Evolutionary conservation across 2,888 invertebrate species (phyloP), one percentile per base, ranked within the genome.

Genomic region (Hypolimnas misippus): DNA sequence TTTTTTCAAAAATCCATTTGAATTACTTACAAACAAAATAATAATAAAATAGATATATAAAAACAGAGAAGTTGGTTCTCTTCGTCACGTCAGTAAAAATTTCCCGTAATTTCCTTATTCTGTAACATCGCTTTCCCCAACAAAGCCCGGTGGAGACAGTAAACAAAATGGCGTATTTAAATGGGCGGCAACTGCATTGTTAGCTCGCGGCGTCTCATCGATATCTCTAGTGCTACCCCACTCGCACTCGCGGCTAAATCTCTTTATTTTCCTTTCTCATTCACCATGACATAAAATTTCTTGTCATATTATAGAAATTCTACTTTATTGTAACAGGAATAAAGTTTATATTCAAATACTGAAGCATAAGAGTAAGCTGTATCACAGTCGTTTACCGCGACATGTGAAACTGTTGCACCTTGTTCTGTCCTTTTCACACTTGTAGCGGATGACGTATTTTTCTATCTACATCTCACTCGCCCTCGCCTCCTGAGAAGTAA

Each of bases 121-220:
- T 82, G 86, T 85, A 89, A 88, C 87, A 87, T 78, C 82, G 86
- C 87, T 87, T 88, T 83, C 83, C 84, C 83, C 82, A 81, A 84
- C 84, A 88, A 86, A 88, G 83, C 84, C 82, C 75, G 78, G 78
- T 82, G 84, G 87, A 89, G 89, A 89, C 87, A 84, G 85, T 88
- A 84, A 84, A 91, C 91, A 92, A 92, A 89, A 92, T 92, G 92
- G 92, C 92, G 92, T 88, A 90, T 90, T 92, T 91, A 91, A 92
- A 91, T 89, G 92, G 91, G 91, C 91, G 91, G 86, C 82, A 82
- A 88, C 89, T 84, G 86, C 86, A 87, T 89, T 87, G 87, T 87
- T 78, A 80, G 75, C 78, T 69, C 77, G 76, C 72, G 75, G 74
- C 78, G 81, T 81, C 77, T 79, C 81, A 75, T 79, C 79, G 70